phyloP scores from a whole-genome alignment of 2,113 vertebrate species.

The Cheilinus undulatus region DNA sequence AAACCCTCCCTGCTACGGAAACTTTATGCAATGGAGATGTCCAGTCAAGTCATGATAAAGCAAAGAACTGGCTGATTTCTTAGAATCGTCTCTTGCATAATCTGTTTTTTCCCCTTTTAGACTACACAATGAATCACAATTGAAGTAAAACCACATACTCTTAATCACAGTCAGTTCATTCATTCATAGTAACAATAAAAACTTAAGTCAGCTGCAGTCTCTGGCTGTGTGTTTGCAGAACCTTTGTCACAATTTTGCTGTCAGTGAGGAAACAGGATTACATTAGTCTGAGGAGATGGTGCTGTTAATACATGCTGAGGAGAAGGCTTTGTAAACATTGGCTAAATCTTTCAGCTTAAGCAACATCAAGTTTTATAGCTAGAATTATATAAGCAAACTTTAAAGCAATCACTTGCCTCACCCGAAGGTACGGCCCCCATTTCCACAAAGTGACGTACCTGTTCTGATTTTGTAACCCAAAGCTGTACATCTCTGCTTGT shows the following conservation, averaged over 20 bases:
- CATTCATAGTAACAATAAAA: neutral
- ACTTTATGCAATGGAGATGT: neutral
- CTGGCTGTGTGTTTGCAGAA: too few species aligned
- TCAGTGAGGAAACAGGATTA: too few species aligned
- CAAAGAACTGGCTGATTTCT: too few species aligned
- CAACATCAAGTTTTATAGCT: neutral
- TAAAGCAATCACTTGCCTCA: constrained; percentile 12
- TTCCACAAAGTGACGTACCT: neutral
- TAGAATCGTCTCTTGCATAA: constrained; percentile 21
- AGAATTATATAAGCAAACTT: neutral
- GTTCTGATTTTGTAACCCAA: neutral
- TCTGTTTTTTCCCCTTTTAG: neutral
- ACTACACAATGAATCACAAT: constrained; percentile 14
- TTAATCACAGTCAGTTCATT: neutral
- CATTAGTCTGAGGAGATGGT: neutral
- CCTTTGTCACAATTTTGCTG: too few species aligned
- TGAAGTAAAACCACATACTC: neutral
- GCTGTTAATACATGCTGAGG: neutral
- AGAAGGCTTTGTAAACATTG: neutral
- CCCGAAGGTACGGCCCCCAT: constrained; percentile 10
- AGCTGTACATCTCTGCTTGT: neutral
- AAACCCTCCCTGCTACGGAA: neutral
- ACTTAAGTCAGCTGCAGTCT: too few species aligned
- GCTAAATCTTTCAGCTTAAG: neutral
- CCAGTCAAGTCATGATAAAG: neutral